These are phyloP conservation scores for Hydrophis major DNA, from an alignment of 2,797 vertebrate species.

Conservation along the genomic window DNA sequence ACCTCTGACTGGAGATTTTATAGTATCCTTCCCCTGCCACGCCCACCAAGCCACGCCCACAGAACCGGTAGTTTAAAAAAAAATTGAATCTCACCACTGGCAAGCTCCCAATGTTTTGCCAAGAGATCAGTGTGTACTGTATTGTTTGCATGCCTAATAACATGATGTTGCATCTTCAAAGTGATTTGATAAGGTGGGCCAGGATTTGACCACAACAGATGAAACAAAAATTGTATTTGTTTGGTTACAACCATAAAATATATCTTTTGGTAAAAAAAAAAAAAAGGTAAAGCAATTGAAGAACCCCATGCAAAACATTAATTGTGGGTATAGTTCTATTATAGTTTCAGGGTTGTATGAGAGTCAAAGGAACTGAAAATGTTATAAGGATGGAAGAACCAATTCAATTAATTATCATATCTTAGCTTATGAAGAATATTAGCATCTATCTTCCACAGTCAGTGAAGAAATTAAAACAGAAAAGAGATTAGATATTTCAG, in stretches of 20 bases:
- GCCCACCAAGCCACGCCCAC: no score
- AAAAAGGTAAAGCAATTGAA: neutral
- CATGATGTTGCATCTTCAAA: neutral
- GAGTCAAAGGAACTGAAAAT: neutral
- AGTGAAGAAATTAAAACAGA: neutral
- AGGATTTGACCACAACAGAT: neutral
- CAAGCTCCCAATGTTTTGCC: neutral
- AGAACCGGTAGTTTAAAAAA: no score
- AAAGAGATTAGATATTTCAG: neutral
- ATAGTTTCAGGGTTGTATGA: neutral
- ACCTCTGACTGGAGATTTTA: no score
- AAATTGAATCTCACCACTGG: no score
- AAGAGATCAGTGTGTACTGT: neutral
- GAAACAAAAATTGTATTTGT: neutral
- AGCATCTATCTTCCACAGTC: neutral
- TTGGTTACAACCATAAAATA: neutral
- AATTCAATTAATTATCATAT: neutral
- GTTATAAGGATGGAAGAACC: neutral
- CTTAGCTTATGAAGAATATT: neutral
- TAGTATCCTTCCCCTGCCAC: no score
- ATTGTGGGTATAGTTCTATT: neutral
- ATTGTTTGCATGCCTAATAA: neutral
- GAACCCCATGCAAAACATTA: neutral
- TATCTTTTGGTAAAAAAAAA: neutral
- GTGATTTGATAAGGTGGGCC: neutral